Evolutionary conservation across 2,888 invertebrate genomes (phyloP), one percentile per base, ranked within the genome.

Genomic region (Zaprionus obscuricornis): DNA sequence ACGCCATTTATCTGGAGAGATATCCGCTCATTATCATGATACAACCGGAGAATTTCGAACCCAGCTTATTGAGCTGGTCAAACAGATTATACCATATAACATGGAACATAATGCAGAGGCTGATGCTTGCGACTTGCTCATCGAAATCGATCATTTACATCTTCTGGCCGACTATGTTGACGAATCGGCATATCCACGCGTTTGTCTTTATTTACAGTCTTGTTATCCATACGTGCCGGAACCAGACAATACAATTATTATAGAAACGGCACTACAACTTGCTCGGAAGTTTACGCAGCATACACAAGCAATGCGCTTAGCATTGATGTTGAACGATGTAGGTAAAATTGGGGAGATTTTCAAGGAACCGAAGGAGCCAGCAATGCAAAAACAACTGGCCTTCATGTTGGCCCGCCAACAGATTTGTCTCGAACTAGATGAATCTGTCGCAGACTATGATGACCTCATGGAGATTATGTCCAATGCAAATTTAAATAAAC

Each of bases 71-170:
- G 92, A 93, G 2, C 91, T 99, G 52, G 95, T 98, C 1, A 92
- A 95, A 59, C 95, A 97, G 88, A 97, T 99, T 40, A 94, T 99
- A 16, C 93, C 95, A 0, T 99, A 98, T 89, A 96, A 99, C 88
- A 98, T 98, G 96, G 94, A 94, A 66, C 98, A 99, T 90, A 98
- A 99, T 87, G 99, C 99, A 1, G 99, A 99, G 91, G 97, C 98
- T 0, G 99, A 99, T 91, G 99, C 98, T 0, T 99, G 98, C 89
- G 99, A 99, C 91, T 91, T 99, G 56, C 92, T 99, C 0, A 98
- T 99, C 95, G 99, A 99, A 91, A 97, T 99, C 72, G 99, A 99
- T 87, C 92, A 94, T 63, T 91, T 99, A 37, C 96, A 97, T 84
- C 91, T 98, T 40, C 91, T 99, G 13, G 94, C 95, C 14, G 93